A percentile compares a stretch with the other conserved stretches of the same genome.
Evolutionary conservation across 2,113 vertebrate species (phyloP).

Genomic region (Chionomys nivalis): DNA sequence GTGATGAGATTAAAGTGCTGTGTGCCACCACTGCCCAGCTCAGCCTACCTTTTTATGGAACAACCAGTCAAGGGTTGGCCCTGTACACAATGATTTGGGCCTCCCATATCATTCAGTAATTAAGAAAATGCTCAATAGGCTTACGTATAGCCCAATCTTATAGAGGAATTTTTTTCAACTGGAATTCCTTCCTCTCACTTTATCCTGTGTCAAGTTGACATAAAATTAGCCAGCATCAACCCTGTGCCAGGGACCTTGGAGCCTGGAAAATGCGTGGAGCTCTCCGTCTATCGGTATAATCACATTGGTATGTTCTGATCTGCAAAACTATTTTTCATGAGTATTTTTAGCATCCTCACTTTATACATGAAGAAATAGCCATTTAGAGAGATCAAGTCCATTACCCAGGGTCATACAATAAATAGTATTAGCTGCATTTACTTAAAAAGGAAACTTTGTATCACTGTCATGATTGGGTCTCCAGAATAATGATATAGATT

Average conservation of each 20-base stretch:
- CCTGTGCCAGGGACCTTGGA: neutral
- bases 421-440: constrained; percentile 50
- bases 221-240: neutral
- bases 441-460: constrained; percentile 46
- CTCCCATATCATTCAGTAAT: neutral
- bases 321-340: neutral
- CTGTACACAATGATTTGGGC: neutral
- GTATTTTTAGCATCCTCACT: constrained; percentile 46
- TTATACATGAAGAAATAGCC: constrained; percentile 16
- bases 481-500: constrained; percentile 39
- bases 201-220: neutral
- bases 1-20: no score
- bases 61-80: neutral
- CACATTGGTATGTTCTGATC: constrained; percentile 22
- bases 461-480: neutral
- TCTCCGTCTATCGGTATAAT: neutral
- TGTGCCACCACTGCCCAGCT: neutral
- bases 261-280: neutral
- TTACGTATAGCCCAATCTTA: neutral
- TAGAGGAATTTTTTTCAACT: neutral
- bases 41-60: neutral
- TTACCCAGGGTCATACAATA: constrained; percentile 42
- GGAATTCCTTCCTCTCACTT: neutral
- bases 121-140: neutral
- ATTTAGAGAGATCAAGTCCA: constrained; percentile 41